Evolutionary conservation across 1,140 invertebrate species (phyloP), one percentile per base, ranked within the genome.

Genomic region (Mamestra configurata): DNA sequence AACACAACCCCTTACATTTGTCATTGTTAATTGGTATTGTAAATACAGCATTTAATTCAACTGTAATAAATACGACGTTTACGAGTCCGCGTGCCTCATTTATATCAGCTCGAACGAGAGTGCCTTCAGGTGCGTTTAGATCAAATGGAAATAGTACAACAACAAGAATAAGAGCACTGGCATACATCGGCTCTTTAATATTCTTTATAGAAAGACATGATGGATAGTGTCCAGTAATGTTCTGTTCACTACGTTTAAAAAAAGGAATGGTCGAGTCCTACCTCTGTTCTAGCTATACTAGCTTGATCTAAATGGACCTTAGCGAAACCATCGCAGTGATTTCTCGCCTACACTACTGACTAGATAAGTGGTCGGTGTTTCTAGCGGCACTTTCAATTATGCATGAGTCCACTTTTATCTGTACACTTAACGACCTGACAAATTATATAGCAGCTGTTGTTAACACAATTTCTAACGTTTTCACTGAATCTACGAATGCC

Each of bases 301-400:
- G 72, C 37, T 35, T 66, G 35, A 66, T 66, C n/a, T 66, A 43
- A 66, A 66, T 13, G 18, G 35, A 11, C n/a, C 61, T 40, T 20
- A 64, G n/a, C 24, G n/a, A 64, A 64, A 76, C 8, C 55, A 61
- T 49, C 8, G 57, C 66, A 27, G 15, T 57, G 43, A 64, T 61
- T 64, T 35, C 35, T 61, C 55, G 73, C 73, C 57, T 64, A 76
- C 73, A 76, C 64, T 46, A 40, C 49, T 15, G 15, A 59, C 49
- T 22, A 71, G 73, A 77, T 80, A 71, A 77, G 49, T 66, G 51
- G 31, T 22, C 49, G 66, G 35, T 31, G 72, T 75, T 49, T 80
- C 66, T 81, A 86, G 80, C 84, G 71, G 72, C 79, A 81, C 79
- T 82, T 86, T 87, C 86, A 84, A 87, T 87, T 87, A 84, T 83